Evolutionary conservation across 2,113 vertebrate genomes (phyloP).

Genomic region (Gnathonemus echidnorhynchus): DNA sequence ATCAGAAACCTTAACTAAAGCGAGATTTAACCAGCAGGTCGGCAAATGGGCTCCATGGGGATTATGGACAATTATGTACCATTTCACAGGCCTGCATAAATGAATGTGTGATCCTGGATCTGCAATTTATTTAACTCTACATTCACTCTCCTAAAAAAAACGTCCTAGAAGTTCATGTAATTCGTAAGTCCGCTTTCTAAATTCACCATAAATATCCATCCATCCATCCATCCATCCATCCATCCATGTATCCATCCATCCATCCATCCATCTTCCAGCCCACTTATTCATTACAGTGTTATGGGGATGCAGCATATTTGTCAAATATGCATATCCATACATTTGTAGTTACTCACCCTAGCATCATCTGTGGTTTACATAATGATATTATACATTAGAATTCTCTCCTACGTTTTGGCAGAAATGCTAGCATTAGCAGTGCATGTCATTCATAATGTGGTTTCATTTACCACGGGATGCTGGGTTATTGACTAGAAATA

Average conservation of each 20-base stretch:
- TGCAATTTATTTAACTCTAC: not conserved
- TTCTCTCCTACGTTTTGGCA: not conserved
- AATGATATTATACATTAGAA: slow-evolving; percentile 4
- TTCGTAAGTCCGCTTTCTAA: not conserved
- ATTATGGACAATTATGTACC: not conserved
- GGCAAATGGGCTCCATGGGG: not conserved
- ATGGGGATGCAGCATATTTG: not conserved
- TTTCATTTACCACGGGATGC: slow-evolving; percentile 25
- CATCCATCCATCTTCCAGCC: not conserved
- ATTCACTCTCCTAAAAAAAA: not conserved
- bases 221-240: not conserved
- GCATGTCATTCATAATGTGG: slow-evolving; percentile 40
- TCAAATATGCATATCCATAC: not conserved
- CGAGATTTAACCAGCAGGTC: not conserved
- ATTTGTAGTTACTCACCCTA: not conserved
- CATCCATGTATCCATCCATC: not conserved
- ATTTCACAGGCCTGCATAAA: not conserved
- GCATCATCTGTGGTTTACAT: not conserved
- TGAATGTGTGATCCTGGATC: not conserved
- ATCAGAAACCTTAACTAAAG: not conserved
- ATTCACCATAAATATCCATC: not conserved
- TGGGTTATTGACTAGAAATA: slow-evolving; percentile 23
- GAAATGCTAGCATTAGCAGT: slow-evolving; percentile 18
- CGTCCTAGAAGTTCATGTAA: not conserved
- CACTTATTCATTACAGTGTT: not conserved